Conservation (phyloP, 2,888 invertebrate genomes). For the Chaetoderma sp. region DNA sequence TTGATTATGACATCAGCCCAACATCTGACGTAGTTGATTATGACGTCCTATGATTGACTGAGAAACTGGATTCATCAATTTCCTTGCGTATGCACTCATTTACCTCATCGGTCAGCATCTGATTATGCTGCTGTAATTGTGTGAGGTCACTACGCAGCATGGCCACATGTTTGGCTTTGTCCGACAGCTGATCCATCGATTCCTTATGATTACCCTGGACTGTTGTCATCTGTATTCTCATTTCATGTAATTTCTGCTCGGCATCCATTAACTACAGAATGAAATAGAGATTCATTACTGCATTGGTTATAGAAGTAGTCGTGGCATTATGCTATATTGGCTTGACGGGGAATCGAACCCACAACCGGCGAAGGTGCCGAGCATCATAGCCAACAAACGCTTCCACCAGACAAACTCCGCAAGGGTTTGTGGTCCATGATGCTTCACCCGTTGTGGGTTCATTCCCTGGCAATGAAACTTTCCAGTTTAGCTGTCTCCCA, state of each 20-base stretch:
- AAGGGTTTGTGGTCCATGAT: background rate
- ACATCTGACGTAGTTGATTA: no score
- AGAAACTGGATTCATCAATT: no score
- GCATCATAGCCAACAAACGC: no score
- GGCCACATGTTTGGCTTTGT: slow-evolving; percentile 61
- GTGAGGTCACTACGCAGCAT: slow-evolving; percentile 59
- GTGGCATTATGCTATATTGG: slow-evolving; percentile 6
- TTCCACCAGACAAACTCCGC: no score
- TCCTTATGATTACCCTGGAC: slow-evolving; percentile 67
- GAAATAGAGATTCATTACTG: background rate
- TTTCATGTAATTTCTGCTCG: slow-evolving; percentile 60
- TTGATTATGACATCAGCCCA: no score
- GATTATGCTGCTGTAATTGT: slow-evolving; percentile 59
- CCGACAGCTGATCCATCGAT: slow-evolving; percentile 64
- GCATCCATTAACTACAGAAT: slow-evolving; percentile 56
- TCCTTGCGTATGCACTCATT: no score
- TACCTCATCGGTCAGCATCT: slow-evolving; percentile 63
- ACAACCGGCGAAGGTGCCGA: no score
- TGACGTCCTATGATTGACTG: no score
- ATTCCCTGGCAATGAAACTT: no score
- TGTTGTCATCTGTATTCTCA: slow-evolving; percentile 62
- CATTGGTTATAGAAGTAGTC: slow-evolving; percentile 1
- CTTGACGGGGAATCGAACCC: no score
- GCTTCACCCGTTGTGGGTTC: no score
- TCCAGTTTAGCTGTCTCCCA: no score